phyloP scores from a whole-genome alignment of 2,797 vertebrate genomes.

The Mormyrops boulengeri region DNA sequence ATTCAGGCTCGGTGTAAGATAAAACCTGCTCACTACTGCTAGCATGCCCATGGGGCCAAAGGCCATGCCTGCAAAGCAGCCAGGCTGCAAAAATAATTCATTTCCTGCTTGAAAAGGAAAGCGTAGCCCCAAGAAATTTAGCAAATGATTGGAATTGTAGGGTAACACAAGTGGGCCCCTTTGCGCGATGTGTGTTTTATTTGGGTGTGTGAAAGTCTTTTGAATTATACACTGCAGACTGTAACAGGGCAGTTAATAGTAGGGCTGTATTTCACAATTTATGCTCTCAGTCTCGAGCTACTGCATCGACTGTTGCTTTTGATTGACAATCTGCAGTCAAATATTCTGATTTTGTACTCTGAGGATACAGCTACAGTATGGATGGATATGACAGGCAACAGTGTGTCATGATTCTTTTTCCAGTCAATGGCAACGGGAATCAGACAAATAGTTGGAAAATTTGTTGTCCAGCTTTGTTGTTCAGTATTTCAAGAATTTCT shows the following conservation, averaged over 20 bases:
- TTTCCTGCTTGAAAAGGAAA: constrained; percentile 8
- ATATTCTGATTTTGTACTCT: not conserved
- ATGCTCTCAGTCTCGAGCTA: not conserved
- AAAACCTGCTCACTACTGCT: not conserved
- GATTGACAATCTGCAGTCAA: not conserved
- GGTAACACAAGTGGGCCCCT: not conserved
- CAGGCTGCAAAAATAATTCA: constrained; percentile 11
- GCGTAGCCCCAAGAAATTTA: constrained; percentile 9
- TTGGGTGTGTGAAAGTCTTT: not conserved
- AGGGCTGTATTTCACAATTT: not conserved
- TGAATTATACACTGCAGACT: not conserved
- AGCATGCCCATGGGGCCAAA: not conserved
- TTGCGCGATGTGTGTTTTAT: not conserved
- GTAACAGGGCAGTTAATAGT: not conserved
- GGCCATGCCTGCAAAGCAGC: not conserved
- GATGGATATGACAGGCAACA: not conserved
- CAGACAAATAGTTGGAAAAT: not conserved
- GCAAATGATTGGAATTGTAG: constrained; percentile 9
- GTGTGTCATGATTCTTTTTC: not conserved
- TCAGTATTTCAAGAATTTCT: not conserved
- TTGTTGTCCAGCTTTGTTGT: not conserved
- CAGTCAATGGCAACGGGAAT: not conserved
- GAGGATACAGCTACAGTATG: not conserved
- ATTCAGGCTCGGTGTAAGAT: not conserved
- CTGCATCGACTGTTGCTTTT: not conserved